Percentiles rank a stretch among this genome's conserved stretches.
phyloP scores from a whole-genome alignment of 2,888 invertebrate genomes.

The Cryptosula pallasiana region DNA sequence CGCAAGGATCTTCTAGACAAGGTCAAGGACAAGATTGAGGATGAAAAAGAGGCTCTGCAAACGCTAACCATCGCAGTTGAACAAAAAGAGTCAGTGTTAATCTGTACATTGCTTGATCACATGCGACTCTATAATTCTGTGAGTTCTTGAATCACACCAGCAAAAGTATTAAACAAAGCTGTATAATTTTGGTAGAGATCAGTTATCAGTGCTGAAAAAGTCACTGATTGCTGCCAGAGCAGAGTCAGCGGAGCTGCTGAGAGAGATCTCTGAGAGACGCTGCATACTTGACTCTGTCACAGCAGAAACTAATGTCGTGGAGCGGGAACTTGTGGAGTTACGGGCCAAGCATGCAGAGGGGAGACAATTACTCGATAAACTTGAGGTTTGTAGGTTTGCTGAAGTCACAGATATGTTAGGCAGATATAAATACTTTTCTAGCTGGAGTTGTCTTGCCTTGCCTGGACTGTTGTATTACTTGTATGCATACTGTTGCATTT shows the following conservation, averaged over 20 bases:
- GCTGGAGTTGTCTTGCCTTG: too few species aligned
- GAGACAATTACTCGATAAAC: constrained; percentile 17
- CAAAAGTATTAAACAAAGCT: too few species aligned
- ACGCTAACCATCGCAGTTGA: constrained; percentile 10
- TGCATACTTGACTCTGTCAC: constrained; percentile 1
- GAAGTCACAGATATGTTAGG: too few species aligned
- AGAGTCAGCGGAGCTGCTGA: constrained; percentile 5
- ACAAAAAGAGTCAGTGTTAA: constrained; percentile 13
- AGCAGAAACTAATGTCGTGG: constrained; percentile 3
- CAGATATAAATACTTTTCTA: too few species aligned
- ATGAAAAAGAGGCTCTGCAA: constrained; percentile 23
- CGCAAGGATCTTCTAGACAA: constrained; percentile 38
- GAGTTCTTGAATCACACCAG: too few species aligned
- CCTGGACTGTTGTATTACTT: too few species aligned
- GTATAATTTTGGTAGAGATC: constrained; percentile 20
- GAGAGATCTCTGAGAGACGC: constrained; percentile 14
- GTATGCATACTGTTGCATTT: too few species aligned
- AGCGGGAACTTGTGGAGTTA: background rate
- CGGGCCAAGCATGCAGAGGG: constrained; percentile 15
- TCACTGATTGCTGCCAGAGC: constrained; percentile 15
- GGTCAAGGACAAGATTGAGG: constrained; percentile 28
- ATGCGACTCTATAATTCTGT: too few species aligned
- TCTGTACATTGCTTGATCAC: too few species aligned
- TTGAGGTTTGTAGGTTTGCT: too few species aligned
- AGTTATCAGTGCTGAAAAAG: constrained; percentile 20